phyloP scores from a whole-genome alignment of 2,797 vertebrate species.

The Coregonus suidteri region DNA sequence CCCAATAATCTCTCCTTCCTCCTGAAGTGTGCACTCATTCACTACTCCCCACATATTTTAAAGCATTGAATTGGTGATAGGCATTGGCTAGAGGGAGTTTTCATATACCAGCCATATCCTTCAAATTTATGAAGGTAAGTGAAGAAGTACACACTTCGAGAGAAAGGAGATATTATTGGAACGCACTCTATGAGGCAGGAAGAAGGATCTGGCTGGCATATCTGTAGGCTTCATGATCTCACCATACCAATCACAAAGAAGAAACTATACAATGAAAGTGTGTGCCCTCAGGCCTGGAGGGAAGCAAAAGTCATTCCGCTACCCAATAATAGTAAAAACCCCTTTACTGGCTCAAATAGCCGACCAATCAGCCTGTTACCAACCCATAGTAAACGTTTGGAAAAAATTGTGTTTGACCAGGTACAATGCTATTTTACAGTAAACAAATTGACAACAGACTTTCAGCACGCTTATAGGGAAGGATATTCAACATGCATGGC shows the following conservation, averaged over 20 bases:
- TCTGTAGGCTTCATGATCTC: neutral
- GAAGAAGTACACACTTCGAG: neutral
- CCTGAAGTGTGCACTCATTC: neutral
- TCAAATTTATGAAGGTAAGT: neutral
- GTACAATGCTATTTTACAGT: no score
- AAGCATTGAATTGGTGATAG: neutral
- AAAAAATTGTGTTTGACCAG: no score
- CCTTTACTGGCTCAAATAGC: no score
- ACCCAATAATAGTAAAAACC: no score
- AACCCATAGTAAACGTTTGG: no score
- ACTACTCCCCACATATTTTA: neutral
- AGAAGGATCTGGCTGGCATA: neutral
- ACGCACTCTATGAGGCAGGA: neutral
- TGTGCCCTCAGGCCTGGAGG: no score
- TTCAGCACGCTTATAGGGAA: no score
- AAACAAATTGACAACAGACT: no score
- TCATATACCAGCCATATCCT: neutral
- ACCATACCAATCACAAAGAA: neutral
- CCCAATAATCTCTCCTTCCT: neutral
- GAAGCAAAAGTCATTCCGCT: no score
- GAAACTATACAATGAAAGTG: no score
- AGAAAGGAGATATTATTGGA: neutral
- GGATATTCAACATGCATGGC: no score
- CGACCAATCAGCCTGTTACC: no score
- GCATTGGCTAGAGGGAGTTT: neutral